phyloP scores from a whole-genome alignment of 2,797 vertebrate genomes.

The Chromobotia macracanthus region DNA sequence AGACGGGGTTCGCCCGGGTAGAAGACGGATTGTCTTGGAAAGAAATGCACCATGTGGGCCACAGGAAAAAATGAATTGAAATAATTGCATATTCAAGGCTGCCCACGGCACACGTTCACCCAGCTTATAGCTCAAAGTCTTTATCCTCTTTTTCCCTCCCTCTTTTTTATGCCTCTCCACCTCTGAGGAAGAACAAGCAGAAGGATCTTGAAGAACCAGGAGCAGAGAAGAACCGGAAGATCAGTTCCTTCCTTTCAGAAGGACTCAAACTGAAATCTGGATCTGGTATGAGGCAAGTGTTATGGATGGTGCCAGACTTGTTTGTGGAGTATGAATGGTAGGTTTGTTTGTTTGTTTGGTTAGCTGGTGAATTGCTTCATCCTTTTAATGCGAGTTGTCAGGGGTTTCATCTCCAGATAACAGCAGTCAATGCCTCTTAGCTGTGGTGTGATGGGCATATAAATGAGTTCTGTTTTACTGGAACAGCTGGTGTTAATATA shows the following conservation, averaged over 20 bases:
- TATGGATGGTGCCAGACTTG: constrained; percentile 57
- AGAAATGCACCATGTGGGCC: constrained; percentile 78
- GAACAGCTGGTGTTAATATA: constrained; percentile 30
- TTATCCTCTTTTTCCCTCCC: constrained; percentile 58
- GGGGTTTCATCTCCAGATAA: constrained; percentile 44
- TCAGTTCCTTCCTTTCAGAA: constrained; percentile 49
- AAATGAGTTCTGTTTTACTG: constrained; percentile 41
- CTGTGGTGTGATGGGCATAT: constrained; percentile 47
- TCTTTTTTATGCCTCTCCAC: constrained; percentile 35
- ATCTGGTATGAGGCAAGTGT: constrained; percentile 83
- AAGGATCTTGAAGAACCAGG: constrained; percentile 54
- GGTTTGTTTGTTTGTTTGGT: constrained; percentile 43
- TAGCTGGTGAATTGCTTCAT: constrained; percentile 47
- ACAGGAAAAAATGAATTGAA: constrained; percentile 63
- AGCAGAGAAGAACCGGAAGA: constrained; percentile 53
- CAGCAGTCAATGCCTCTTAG: constrained; percentile 26
- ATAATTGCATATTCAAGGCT: constrained; percentile 77
- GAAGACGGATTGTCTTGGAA: constrained; percentile 36
- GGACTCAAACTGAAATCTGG: constrained; percentile 70
- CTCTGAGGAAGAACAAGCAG: constrained; percentile 40
- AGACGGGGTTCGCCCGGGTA: constrained; percentile 43
- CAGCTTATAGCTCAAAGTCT: constrained; percentile 66
- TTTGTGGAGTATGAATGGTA: constrained; percentile 56
- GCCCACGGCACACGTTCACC: constrained; percentile 70
- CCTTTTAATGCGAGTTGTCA: constrained; percentile 10